These are phyloP conservation scores for Taxidea taxus DNA, from an alignment of 2,113 vertebrate genomes.

Conservation along the genomic window DNA sequence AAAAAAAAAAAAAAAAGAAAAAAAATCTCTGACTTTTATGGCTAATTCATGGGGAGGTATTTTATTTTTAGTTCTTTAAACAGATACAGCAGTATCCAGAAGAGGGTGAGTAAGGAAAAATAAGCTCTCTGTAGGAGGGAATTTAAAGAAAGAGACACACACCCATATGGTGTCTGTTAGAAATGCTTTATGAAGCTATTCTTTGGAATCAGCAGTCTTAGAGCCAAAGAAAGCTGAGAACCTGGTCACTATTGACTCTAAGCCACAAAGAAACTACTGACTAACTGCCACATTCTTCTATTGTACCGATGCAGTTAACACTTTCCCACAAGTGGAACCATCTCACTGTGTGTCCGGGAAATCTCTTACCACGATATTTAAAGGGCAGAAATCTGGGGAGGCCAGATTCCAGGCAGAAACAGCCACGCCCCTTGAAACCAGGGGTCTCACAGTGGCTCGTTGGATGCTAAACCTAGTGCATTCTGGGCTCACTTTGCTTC, in stretches of 20 bases:
- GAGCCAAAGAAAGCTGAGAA: neutral
- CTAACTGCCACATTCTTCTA: neutral
- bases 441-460: neutral
- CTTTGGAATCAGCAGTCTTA: neutral
- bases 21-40: neutral
- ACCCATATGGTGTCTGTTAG: neutral
- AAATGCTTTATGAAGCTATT: neutral
- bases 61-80: constrained; percentile 43
- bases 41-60: neutral
- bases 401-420: neutral
- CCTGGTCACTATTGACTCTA: neutral
- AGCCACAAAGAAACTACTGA: neutral
- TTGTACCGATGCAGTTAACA: neutral
- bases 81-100: neutral
- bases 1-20: neutral
- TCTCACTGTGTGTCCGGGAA: neutral
- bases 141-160: neutral
- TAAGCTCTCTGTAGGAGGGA: neutral
- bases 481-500: neutral
- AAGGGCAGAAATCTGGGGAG: neutral
- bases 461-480: neutral
- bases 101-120: constrained; percentile 8
- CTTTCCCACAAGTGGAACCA: neutral
- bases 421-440: neutral
- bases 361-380: neutral